These are phyloP conservation scores for Apodemus speciosus DNA, from an alignment of 2,113 vertebrate genomes.

Conservation along the genomic window DNA sequence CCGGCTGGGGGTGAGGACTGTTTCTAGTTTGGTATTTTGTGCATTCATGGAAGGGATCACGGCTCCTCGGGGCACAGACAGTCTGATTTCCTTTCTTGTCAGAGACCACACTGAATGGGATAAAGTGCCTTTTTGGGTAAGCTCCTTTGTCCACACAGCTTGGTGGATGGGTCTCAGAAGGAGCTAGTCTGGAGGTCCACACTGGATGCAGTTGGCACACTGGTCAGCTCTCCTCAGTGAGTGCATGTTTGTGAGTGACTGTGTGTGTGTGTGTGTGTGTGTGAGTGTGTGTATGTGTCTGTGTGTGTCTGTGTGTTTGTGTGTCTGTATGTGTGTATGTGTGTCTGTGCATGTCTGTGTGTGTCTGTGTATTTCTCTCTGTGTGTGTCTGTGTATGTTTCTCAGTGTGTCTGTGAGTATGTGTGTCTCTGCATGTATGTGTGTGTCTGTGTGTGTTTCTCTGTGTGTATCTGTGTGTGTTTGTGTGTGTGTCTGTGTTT, in stretches of 20 bases:
- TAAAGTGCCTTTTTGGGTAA: not conserved
- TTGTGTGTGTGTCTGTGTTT: accelerated
- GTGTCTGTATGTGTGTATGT: not conserved
- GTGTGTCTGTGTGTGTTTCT: not conserved
- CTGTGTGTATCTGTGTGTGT: accelerated
- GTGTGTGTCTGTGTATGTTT: not conserved
- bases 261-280: not conserved
- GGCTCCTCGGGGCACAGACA: not conserved
- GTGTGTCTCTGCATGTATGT: accelerated
- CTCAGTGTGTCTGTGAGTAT: not conserved
- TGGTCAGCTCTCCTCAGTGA: not conserved
- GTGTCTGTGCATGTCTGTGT: no score
- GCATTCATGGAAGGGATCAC: accelerated
- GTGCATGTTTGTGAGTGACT: not conserved
- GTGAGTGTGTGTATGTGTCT: not conserved
- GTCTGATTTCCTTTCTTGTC: not conserved
- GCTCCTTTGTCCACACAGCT: not conserved
- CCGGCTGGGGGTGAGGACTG: not conserved
- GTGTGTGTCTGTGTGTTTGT: accelerated
- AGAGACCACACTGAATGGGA: accelerated
- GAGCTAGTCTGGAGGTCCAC: not conserved
- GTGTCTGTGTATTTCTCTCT: not conserved
- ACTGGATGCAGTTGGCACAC: not conserved
- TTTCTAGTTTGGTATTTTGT: not conserved
- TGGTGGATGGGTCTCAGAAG: not conserved